phyloP scores from a whole-genome alignment of 2,888 invertebrate species.

The Drosophila anomalipes region DNA sequence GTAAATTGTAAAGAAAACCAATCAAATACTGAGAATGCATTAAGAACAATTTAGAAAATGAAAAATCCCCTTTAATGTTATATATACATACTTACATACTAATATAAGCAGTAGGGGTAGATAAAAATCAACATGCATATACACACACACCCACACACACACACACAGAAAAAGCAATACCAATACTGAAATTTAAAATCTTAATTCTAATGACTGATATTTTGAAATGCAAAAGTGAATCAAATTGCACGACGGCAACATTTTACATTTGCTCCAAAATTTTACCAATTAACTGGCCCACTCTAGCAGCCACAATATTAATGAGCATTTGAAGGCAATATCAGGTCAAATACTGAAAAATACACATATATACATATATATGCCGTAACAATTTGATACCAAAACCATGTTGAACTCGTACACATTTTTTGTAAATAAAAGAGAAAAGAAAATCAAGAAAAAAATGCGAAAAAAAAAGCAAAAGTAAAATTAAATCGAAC shows the following conservation, averaged over 20 bases:
- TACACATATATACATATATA: constrained; percentile 34
- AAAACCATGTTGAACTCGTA: constrained; percentile 56
- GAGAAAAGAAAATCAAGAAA: neutral
- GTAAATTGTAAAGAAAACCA: constrained; percentile 72
- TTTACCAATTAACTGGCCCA: constrained; percentile 47
- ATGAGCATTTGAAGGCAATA: constrained; percentile 47
- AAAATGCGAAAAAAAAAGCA: constrained; percentile 8
- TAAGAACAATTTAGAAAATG: constrained; percentile 25
- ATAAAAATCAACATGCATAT: constrained; percentile 13
- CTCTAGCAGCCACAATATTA: constrained; percentile 31
- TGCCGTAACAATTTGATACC: constrained; percentile 58
- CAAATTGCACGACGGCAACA: constrained; percentile 17
- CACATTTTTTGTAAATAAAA: constrained; percentile 68
- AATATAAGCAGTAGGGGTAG: constrained; percentile 39
- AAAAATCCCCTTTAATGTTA: constrained; percentile 68
- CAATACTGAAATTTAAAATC: constrained; percentile 32
- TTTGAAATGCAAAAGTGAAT: constrained; percentile 21
- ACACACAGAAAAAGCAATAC: constrained; percentile 20
- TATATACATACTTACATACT: constrained; percentile 20
- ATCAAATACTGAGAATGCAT: constrained; percentile 8
- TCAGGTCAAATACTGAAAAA: constrained; percentile 46
- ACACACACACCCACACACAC: neutral
- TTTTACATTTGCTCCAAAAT: constrained; percentile 16
- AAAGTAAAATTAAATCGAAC: constrained; percentile 42
- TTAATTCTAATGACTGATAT: constrained; percentile 66